These are phyloP conservation scores for Pluvialis apricaria DNA, from an alignment of 2,113 vertebrate species.

Conservation along the genomic window DNA sequence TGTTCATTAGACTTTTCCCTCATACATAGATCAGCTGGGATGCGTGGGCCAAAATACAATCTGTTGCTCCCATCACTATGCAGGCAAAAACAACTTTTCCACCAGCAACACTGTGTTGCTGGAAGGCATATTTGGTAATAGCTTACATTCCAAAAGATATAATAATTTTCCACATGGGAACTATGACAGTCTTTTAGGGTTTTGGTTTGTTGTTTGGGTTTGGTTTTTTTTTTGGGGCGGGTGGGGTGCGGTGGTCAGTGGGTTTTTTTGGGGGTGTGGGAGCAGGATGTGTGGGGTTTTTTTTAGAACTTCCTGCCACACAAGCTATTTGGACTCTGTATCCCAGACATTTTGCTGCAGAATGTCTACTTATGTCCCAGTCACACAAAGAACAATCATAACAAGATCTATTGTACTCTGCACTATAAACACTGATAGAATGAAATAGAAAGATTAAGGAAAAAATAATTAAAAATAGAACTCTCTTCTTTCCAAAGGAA, in stretches of 20 bases:
- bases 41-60: neutral
- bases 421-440: neutral
- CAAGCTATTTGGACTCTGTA: neutral
- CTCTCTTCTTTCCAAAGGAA: constrained; percentile 21
- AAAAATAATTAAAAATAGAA: constrained; percentile 29
- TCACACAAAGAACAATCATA: neutral
- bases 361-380: neutral
- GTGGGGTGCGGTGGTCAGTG: too few species aligned
- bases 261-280: neutral
- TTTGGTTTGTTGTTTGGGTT: neutral
- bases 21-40: neutral
- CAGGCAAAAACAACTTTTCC: neutral
- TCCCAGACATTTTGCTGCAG: neutral
- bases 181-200: neutral
- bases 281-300: neutral
- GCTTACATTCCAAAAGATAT: neutral
- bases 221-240: too few species aligned
- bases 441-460: constrained; percentile 18
- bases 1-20: neutral
- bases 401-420: neutral
- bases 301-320: constrained; percentile 3
- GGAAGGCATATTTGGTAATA: neutral
- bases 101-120: neutral
- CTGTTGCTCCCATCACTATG: too few species aligned
- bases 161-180: neutral